Evolutionary conservation across 2,888 invertebrate genomes (phyloP), one percentile per base, ranked within the genome.

Genomic region (Callyntrura guangdongensis): DNA sequence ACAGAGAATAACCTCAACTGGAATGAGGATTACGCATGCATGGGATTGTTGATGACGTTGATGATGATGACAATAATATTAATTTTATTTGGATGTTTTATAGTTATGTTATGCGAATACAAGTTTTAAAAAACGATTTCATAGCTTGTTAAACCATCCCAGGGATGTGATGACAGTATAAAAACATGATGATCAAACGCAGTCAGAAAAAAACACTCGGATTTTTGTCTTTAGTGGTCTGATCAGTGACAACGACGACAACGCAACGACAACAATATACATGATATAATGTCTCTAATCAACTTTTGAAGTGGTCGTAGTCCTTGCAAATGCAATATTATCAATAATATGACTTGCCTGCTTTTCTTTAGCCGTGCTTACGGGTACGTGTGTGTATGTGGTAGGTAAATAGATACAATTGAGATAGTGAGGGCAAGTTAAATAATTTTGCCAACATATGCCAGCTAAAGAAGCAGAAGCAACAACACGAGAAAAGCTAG

Each of bases 401-500:
- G 77, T 77, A 77, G 77, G 69, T 69, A 69, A 36, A 6, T 25
- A 77, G 77, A 77, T 77, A 56, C 53, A 77, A 77, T 53, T 25
- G 53, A 77, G 77, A 77, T 77, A 77, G 69, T 36, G 27, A 14
- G 27, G 69, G 36, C 77, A 77, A 12, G 77, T 77, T n/a, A 77
- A 77, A 77, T 77, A 77, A 53, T 81, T 79, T 59, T 61, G 81
- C 81, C 81, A 81, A 61, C 81, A 81, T 81, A 77, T 77, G 74
- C 53, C 11, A 81, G n/a, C 11, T 56, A 27, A 12, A 49, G 36
- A 3, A 45, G 25, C 14, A 67, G 14, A 25, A 61, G 56, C 14
- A n/a, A 25, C 45, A 69, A 6, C 61, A 17, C 11, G 20, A 64
- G 49, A 22, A 72, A 74, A 74, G 53, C 14, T 6, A 27, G 77